These are phyloP conservation scores for Coleophora flavipennella DNA, from an alignment of 2,888 invertebrate species.

Conservation along the genomic window DNA sequence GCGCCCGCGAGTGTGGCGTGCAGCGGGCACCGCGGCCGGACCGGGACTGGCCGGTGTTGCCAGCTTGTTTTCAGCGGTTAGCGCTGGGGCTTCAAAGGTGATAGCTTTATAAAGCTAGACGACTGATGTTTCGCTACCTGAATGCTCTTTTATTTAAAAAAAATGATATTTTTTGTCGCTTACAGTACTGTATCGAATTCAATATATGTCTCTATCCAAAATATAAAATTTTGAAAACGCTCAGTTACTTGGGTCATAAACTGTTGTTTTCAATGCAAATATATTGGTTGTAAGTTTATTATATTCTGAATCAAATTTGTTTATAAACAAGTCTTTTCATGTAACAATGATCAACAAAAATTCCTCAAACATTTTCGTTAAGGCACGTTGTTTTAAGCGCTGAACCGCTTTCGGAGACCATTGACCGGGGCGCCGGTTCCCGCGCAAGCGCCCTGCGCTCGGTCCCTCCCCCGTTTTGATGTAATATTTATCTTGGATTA, in stretches of 20 bases:
- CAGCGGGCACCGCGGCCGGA: slow-evolving; percentile 60
- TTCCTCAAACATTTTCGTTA: not conserved
- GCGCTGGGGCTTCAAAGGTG: not conserved
- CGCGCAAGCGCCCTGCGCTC: slow-evolving; percentile 35
- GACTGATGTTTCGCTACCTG: not conserved
- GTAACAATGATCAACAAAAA: too few species aligned
- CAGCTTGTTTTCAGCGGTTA: not conserved
- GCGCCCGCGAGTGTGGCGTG: slow-evolving; percentile 49
- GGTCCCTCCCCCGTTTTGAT: slow-evolving; percentile 60
- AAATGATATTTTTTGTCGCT: too few species aligned
- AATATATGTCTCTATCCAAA: too few species aligned
- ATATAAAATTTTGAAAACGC: too few species aligned
- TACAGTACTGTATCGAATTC: too few species aligned
- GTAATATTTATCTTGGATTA: slow-evolving; percentile 72
- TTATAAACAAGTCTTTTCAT: too few species aligned
- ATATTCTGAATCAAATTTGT: too few species aligned
- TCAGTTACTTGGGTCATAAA: too few species aligned
- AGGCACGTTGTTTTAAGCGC: not conserved
- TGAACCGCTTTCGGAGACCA: not conserved
- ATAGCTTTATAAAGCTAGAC: not conserved
- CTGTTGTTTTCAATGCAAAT: too few species aligned
- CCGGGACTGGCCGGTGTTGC: slow-evolving; percentile 51
- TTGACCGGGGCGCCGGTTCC: not conserved
- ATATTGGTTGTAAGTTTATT: too few species aligned
- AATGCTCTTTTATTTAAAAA: not conserved